These are phyloP conservation scores for Sialis fuliginosa DNA, from an alignment of 2,888 invertebrate species.

Conservation along the genomic window DNA sequence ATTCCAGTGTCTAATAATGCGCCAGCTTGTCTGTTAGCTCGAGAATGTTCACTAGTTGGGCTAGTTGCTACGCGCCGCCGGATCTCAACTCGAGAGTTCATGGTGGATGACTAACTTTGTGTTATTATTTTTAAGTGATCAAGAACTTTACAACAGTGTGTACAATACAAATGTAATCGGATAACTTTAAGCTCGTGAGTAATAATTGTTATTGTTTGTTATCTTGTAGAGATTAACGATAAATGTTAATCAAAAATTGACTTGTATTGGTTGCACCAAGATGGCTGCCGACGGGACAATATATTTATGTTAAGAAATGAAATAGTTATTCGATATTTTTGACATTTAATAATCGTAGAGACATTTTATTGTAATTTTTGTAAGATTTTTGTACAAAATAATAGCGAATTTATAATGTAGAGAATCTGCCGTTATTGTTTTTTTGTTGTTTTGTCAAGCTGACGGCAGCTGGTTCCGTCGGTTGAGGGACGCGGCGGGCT, in stretches of 20 bases:
- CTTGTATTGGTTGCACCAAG: constrained; percentile 14
- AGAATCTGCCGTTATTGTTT: no score
- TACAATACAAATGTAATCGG: constrained; percentile 1
- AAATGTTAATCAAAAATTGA: background rate
- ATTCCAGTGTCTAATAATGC: background rate
- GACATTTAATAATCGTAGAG: no score
- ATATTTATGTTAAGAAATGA: no score
- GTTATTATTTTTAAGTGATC: background rate
- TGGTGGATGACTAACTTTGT: background rate
- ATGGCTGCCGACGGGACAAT: constrained; percentile 26
- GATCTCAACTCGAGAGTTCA: background rate
- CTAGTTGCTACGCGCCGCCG: constrained; percentile 17
- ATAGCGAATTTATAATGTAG: no score
- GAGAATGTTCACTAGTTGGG: constrained; percentile 12
- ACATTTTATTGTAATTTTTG: no score
- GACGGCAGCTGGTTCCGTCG: constrained; percentile 2
- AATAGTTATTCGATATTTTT: no score
- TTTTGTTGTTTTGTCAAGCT: background rate
- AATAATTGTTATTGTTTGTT: background rate
- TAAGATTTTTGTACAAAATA: no score
- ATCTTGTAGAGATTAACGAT: background rate
- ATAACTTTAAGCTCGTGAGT: background rate
- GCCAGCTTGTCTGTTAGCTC: background rate
- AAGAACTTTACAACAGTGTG: background rate
- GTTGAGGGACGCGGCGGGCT: constrained; percentile 4